Evolutionary conservation across 2,888 invertebrate genomes (phyloP).

Genomic region (Oligia strigilis): DNA sequence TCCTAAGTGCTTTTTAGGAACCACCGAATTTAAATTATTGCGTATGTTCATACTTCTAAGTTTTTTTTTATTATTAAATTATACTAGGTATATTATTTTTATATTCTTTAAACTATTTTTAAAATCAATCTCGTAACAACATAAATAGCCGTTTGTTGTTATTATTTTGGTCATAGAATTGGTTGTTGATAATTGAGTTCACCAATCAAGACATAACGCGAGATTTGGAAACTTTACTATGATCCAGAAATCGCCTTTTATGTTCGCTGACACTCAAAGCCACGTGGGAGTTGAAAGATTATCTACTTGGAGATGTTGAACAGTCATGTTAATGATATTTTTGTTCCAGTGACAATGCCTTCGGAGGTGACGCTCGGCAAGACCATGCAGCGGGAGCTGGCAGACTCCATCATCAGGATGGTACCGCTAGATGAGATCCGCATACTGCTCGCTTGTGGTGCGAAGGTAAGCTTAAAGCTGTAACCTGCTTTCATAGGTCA

Average conservation of each 20-base stretch:
- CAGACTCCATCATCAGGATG: constrained; percentile 97
- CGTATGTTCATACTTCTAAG: neutral
- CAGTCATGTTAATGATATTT: neutral
- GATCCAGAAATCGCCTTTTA: neutral
- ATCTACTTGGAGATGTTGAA: neutral
- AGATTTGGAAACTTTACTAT: neutral
- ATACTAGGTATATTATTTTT: too few relatives aligned
- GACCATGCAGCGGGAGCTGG: constrained; percentile 95
- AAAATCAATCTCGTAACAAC: neutral
- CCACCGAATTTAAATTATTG: neutral
- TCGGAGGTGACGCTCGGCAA: constrained; percentile 93
- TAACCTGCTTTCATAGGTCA: neutral
- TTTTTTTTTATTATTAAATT: too few relatives aligned
- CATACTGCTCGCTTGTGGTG: constrained; percentile 96
- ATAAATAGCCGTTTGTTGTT: neutral
- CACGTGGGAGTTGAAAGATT: neutral
- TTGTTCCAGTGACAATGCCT: constrained; percentile 89
- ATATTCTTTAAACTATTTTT: neutral
- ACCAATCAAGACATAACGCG: neutral
- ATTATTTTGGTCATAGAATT: neutral
- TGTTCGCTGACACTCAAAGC: neutral
- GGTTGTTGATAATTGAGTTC: neutral
- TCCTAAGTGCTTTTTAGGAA: neutral
- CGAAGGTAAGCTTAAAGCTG: constrained; percentile 89
- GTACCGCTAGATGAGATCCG: constrained; percentile 96